A percentile compares a stretch with the other conserved stretches of the same genome.
Conservation (phyloP, 2,113 vertebrate species). For the Tauraco erythrolophus region DNA sequence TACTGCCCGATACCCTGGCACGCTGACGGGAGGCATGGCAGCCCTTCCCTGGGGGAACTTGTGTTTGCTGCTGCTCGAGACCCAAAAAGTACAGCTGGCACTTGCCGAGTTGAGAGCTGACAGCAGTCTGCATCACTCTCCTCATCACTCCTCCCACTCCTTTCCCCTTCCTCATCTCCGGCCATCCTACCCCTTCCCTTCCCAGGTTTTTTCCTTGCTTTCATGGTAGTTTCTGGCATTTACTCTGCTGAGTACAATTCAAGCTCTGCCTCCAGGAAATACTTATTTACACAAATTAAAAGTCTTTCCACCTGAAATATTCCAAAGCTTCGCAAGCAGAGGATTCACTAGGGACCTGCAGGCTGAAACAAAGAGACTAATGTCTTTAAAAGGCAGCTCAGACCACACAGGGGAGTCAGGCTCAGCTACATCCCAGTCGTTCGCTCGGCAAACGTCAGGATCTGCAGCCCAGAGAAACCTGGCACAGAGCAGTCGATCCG, state of each 20-base stretch:
- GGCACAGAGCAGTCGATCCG: fast-evolving
- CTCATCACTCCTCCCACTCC: background rate
- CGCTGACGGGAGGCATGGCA: fast-evolving
- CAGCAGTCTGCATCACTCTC: background rate
- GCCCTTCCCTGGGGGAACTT: background rate
- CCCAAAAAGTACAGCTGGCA: background rate
- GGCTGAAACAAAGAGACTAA: background rate
- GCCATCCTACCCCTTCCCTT: background rate
- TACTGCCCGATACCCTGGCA: background rate
- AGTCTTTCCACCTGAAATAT: background rate
- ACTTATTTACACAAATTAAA: background rate
- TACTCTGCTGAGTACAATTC: background rate
- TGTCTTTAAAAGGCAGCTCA: background rate
- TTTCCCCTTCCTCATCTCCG: background rate
- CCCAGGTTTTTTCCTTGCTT: background rate
- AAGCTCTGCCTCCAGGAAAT: background rate
- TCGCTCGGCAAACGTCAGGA: background rate
- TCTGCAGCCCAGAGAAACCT: background rate
- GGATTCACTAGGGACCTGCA: background rate
- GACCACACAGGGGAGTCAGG: background rate
- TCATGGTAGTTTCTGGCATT: background rate
- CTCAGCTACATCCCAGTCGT: background rate
- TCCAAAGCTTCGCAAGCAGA: background rate
- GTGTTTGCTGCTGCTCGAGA: background rate
- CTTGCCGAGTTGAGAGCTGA: background rate